Evolutionary conservation across 2,113 vertebrate species (phyloP), one percentile per base, ranked within the genome.

Genomic region (Haliaeetus leucogaster): DNA sequence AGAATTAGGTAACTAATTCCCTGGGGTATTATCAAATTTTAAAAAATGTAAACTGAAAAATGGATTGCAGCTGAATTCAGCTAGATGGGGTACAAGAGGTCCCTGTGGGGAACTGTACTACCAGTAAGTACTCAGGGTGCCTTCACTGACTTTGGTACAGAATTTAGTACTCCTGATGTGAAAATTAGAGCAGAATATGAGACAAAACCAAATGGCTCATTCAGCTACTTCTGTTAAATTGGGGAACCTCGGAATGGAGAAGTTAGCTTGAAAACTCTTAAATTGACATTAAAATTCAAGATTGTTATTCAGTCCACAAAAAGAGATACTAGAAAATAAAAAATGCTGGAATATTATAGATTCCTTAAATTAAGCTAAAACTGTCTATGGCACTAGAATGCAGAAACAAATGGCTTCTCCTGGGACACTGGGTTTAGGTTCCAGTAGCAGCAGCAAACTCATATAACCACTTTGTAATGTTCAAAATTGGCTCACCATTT

Each of bases 1-100:
- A 68, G 56, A 91, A 91, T 94, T 94, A 92, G 77, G 80, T 50
- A 94, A 83, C 52, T 68, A 80, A 81, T 95, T 96, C 91, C 72
- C 82, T 48, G 32, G 34, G 65, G 89, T 87, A 85, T 94, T 81
- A 88, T 77, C 89, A 97, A 88, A 67, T 93, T 87, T 87, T 12
- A 20, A 65, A 63, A 95, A 95, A n/a, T 40, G 45, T 89, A 95
- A 92, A 93, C 58, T 77, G 74, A 89, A 90, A 90, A 96, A 42
- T 3, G 9, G 66, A 85, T 42, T 83, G 81, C 50, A 82, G 68
- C 63, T 42, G 79, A 91, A 83, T 95, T 90, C 88, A 82, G 36
- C 14, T 65, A 82, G 61, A 66, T 61, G 65, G 56, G 72, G 27
- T 82, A 89, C 45, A 77, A 80, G 47, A 82, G 30, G 42, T 90